Percentiles rank a stretch among this genome's conserved stretches.
Conservation (phyloP, 2,797 vertebrate species). For the Hirundo rustica region DNA sequence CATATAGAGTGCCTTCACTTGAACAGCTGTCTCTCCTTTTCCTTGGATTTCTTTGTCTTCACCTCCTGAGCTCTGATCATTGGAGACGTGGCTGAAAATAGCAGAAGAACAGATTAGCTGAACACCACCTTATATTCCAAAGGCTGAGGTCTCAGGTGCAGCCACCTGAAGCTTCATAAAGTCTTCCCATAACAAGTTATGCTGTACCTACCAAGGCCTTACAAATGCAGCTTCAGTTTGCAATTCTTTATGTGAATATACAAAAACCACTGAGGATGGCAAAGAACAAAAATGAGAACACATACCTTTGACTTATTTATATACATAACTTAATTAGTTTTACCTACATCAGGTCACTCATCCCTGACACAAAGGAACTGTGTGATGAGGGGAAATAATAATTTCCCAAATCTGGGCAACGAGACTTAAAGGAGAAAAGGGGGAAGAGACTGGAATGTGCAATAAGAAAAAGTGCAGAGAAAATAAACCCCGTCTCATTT, state of each 20-base stretch:
- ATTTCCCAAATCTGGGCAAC: not conserved
- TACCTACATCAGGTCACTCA: not conserved
- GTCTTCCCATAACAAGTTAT: not conserved
- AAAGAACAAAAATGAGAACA: not conserved
- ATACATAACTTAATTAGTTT: not conserved
- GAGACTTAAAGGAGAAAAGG: not conserved
- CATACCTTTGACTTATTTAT: not conserved
- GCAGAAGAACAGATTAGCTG: constrained; percentile 30
- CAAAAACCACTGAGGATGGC: not conserved
- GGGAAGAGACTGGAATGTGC: not conserved
- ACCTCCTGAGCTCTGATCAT: constrained; percentile 68
- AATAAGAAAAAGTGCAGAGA: not conserved
- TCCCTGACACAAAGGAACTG: not conserved
- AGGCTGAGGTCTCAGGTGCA: not conserved
- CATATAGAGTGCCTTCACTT: not conserved
- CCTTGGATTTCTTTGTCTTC: constrained; percentile 70
- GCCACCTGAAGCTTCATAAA: not conserved
- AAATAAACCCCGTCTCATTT: not conserved
- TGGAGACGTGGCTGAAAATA: constrained; percentile 74
- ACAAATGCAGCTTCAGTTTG: not conserved
- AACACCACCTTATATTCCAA: not conserved
- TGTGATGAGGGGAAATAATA: not conserved
- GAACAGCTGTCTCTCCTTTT: constrained; percentile 62
- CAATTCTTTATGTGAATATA: not conserved
- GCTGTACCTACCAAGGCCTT: not conserved